Percentiles rank a stretch among this genome's conserved stretches.
Evolutionary conservation across 2,113 vertebrate genomes (phyloP).

Genomic region (Cercopithecus mona): DNA sequence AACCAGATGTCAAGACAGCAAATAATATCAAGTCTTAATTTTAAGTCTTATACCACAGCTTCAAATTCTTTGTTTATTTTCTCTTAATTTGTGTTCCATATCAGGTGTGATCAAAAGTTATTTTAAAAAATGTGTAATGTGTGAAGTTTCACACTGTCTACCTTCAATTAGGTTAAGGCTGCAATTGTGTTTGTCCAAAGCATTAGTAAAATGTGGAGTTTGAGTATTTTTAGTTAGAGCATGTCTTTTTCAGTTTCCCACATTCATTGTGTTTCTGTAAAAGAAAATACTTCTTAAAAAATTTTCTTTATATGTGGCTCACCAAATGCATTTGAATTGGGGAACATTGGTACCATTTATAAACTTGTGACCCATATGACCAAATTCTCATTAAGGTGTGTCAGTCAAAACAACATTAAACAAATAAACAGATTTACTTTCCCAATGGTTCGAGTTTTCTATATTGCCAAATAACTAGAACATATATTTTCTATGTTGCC

Average conservation of each 20-base stretch:
- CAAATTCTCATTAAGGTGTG: background rate
- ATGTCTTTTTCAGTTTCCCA: background rate
- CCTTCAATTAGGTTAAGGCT: background rate
- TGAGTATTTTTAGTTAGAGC: background rate
- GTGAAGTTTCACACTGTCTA: background rate
- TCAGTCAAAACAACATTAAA: background rate
- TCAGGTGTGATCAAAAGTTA: background rate
- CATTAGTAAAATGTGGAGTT: background rate
- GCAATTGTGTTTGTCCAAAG: rapidly evolving
- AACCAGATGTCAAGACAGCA: background rate
- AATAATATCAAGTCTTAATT: background rate
- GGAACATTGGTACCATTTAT: background rate
- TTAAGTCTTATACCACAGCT: background rate
- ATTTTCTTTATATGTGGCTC: background rate
- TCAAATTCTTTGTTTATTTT: background rate
- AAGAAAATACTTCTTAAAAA: rapidly evolving
- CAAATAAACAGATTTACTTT: background rate
- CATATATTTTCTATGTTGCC: too few species aligned
- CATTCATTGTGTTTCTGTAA: background rate
- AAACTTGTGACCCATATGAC: background rate
- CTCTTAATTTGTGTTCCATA: background rate
- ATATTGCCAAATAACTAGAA: background rate
- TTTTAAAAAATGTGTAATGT: background rate
- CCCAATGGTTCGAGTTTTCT: background rate
- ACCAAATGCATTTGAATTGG: background rate